Percentiles rank a stretch among this genome's conserved stretches.
Conservation (phyloP, 1,140 invertebrate species). For the Batillaria attramentaria region DNA sequence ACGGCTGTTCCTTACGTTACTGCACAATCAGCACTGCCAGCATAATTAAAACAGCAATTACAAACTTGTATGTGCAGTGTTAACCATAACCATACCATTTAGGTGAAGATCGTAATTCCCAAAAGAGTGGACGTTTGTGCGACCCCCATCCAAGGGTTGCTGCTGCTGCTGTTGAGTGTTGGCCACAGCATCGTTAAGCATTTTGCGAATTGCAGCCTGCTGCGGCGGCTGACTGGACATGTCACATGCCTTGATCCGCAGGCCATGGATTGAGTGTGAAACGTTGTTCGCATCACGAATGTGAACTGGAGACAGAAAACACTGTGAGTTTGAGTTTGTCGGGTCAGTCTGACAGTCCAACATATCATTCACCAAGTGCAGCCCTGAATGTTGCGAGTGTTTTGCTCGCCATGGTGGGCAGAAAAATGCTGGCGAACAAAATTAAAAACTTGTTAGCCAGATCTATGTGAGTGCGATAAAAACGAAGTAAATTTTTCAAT, state of each 20-base stretch:
- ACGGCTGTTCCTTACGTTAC: no score
- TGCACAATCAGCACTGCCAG: no score
- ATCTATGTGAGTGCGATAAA: no score
- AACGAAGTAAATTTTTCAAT: no score
- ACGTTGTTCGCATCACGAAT: slow-evolving; percentile 87
- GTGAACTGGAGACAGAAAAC: slow-evolving; percentile 74
- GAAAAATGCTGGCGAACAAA: not conserved
- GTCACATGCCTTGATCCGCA: slow-evolving; percentile 87
- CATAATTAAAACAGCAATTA: not conserved
- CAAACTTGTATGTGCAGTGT: not conserved
- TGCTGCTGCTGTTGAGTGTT: slow-evolving; percentile 76
- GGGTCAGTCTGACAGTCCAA: no score
- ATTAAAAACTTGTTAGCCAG: not conserved
- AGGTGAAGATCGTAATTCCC: slow-evolving; percentile 69
- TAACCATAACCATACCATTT: slow-evolving; percentile 62
- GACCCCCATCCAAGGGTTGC: slow-evolving; percentile 74
- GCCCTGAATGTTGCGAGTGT: not conserved
- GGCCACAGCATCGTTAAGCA: slow-evolving; percentile 89
- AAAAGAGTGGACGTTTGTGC: slow-evolving; percentile 62
- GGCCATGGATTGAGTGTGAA: slow-evolving; percentile 81
- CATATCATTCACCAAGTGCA: not conserved
- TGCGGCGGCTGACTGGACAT: slow-evolving; percentile 86
- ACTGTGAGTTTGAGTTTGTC: not conserved
- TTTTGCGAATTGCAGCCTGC: slow-evolving; percentile 85
- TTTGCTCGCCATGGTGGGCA: not conserved